Evolutionary conservation across 2,797 vertebrate genomes (phyloP), one percentile per base, ranked within the genome.

Genomic region (Cyclura pinguis): DNA sequence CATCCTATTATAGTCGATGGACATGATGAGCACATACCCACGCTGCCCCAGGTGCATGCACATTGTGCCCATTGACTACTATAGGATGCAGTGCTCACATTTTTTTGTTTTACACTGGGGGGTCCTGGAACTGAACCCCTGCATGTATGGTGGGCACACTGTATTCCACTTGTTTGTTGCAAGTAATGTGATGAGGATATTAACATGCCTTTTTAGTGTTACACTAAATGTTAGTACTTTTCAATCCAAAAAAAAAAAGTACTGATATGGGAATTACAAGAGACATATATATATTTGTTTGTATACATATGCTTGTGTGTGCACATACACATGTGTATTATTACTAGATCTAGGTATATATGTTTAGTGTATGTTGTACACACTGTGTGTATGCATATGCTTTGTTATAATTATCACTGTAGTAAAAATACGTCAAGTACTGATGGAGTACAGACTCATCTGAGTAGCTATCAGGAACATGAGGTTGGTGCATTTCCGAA

Each of bases 141-240:
- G 4, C 42, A 47, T 47, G 42, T 47, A 47, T 47, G 42, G 42
- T 47, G 42, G 42, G 42, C 42, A 47, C 42, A 47, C 42, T 47
- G 42, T 47, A 16, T 87, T 47, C 27, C 13, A 38, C 42, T 38
- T 80, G 55, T 32, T 69, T 69, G 57, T 57, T 82, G 27, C 42
- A 47, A 47, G 42, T 47, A n/a, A 42, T 64, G 10, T 57, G 13
- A 7, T 73, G 20, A 47, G 42, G 6, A 47, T 47, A 16, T 84
- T 67, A 99, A 99, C 98, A 98, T 98, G 97, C 95, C 96, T 98
- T 97, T 84, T 99, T 98, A 98, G 98, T 98, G 97, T 97, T 98
- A 98, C 98, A 98, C 88, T 98, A 97, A 98, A 98, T 98, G 98
- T 98, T 97, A 98, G 98, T 98, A 98, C 97, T 98, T 98, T 98